Conservation (phyloP, 2,888 invertebrate species). For the Crepidodera aurea region DNA sequence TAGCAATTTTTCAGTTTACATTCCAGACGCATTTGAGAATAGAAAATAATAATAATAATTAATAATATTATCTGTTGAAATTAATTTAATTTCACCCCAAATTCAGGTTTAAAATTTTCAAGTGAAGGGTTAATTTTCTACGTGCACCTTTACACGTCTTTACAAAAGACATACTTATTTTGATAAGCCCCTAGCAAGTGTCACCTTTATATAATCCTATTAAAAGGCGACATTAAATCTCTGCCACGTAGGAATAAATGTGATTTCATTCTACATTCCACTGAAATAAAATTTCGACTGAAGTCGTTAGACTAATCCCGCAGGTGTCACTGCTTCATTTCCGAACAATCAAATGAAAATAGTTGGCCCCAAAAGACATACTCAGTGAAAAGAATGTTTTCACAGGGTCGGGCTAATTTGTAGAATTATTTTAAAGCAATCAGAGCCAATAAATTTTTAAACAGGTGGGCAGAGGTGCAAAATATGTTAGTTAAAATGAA, state of each 20-base stretch:
- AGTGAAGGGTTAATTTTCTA: too few relatives aligned
- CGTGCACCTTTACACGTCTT: background rate
- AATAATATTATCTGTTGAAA: too few relatives aligned
- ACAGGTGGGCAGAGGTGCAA: too few relatives aligned
- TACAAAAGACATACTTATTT: background rate
- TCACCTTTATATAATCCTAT: constrained; percentile 25
- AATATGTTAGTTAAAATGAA: too few relatives aligned
- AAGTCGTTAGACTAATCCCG: constrained; percentile 33
- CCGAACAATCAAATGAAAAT: constrained; percentile 46
- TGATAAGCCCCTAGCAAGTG: background rate
- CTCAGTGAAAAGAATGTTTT: constrained; percentile 1
- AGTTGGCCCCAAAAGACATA: constrained; percentile 12
- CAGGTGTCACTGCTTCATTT: constrained; percentile 43
- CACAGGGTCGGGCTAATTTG: background rate
- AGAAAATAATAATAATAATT: too few relatives aligned
- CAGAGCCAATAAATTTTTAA: too few relatives aligned
- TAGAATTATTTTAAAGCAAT: too few relatives aligned
- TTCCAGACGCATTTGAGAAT: too few relatives aligned
- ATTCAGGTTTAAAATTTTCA: too few relatives aligned
- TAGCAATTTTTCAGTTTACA: too few relatives aligned
- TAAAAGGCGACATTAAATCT: constrained; percentile 26
- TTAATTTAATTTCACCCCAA: too few relatives aligned
- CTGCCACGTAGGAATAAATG: constrained; percentile 19
- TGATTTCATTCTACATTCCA: constrained; percentile 24
- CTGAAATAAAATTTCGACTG: constrained; percentile 26